Conservation (phyloP, 2,113 vertebrate genomes). For the Rhinoderma darwinii region DNA sequence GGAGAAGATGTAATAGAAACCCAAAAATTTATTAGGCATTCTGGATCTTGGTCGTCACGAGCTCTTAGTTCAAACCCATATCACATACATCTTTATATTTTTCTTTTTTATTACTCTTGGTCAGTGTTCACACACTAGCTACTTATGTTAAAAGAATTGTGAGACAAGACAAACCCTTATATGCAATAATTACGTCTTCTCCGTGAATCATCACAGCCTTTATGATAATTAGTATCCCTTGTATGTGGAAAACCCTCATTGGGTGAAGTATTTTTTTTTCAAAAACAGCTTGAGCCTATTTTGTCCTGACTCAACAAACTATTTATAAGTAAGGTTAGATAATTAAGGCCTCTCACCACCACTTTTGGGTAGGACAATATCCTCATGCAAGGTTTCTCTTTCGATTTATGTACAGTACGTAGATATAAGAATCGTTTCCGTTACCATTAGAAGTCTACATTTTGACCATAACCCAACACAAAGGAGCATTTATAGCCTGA, state of each 20-base stretch:
- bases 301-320: conserved; percentile 20
- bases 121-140: background rate
- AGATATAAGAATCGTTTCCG: background rate
- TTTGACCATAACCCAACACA: background rate
- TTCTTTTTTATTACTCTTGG: background rate
- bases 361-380: background rate
- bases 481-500: background rate
- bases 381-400: background rate
- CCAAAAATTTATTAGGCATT: background rate
- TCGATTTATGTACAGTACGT: background rate
- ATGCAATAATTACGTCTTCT: background rate
- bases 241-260: background rate
- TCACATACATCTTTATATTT: background rate
- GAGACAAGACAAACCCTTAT: background rate
- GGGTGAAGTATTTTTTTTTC: background rate
- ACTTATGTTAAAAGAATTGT: background rate
- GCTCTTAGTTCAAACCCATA: background rate
- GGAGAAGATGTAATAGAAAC: background rate
- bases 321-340: background rate
- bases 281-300: background rate
- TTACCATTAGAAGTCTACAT: background rate
- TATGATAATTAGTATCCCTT: conserved; percentile 22
- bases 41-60: background rate
- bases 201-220: background rate
- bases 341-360: background rate